phyloP scores from a whole-genome alignment of 1,140 invertebrate genomes.

The Maniola jurtina region DNA sequence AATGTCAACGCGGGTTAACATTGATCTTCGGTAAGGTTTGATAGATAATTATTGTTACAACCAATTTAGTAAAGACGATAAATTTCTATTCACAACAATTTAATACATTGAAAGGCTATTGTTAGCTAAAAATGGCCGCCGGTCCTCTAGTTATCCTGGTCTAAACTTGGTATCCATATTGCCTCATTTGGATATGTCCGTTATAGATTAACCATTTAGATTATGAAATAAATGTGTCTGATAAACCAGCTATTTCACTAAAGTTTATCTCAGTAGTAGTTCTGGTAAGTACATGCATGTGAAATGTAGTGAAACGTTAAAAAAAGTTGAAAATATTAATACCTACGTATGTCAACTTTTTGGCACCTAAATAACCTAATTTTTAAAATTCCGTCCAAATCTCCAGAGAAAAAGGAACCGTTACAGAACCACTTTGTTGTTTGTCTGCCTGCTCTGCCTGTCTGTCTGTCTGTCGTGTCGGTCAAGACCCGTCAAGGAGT shows the following conservation, averaged over 20 bases:
- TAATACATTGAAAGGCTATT: conserved; percentile 3
- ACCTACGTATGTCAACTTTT: too few relatives aligned
- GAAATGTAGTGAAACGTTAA: not conserved
- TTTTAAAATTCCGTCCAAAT: too few relatives aligned
- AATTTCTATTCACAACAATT: conserved; percentile 6
- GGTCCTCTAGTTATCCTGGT: conserved; percentile 1
- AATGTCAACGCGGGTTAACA: not conserved
- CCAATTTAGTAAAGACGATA: not conserved
- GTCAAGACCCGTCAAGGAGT: too few relatives aligned
- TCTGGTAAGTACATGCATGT: not conserved
- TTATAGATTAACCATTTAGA: conserved; percentile 1
- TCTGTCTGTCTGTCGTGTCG: too few relatives aligned
- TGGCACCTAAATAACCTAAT: too few relatives aligned
- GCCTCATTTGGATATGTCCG: not conserved
- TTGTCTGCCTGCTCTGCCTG: too few relatives aligned
- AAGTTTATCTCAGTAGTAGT: not conserved
- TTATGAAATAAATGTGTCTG: conserved; percentile 1
- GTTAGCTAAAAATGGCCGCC: not conserved
- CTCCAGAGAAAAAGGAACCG: too few relatives aligned
- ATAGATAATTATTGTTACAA: not conserved
- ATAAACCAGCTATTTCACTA: not conserved
- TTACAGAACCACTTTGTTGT: too few relatives aligned
- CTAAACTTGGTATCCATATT: conserved; percentile 1
- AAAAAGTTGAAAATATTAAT: too few relatives aligned
- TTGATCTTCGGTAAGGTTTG: not conserved